Conservation (phyloP, 2,113 vertebrate species). For the Chlorodrepanis virens region DNA sequence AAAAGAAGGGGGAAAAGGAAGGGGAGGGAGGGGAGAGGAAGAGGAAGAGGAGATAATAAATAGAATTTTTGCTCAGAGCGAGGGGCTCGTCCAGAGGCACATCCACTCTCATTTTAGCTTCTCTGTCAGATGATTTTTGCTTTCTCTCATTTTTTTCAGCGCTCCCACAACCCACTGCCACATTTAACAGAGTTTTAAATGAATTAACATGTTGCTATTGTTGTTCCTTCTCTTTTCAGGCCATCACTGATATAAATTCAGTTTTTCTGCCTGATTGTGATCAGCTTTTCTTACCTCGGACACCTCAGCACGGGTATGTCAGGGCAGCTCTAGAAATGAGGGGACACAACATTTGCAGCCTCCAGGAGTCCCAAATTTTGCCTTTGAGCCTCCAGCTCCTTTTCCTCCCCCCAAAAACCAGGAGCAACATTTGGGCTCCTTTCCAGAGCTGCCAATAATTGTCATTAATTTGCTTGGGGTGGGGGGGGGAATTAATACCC, state of each 20-base stretch:
- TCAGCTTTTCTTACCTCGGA: neutral
- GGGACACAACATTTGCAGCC: accelerated
- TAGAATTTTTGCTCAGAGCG: too few species aligned
- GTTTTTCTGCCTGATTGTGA: accelerated
- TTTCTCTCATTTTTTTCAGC: neutral
- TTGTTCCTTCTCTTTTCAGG: neutral
- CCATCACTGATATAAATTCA: accelerated
- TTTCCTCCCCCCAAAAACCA: neutral
- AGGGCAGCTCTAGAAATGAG: accelerated
- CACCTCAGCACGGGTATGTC: accelerated
- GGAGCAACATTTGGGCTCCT: neutral
- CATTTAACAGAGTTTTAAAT: neutral
- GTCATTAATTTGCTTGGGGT: too few species aligned
- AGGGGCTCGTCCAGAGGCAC: neutral
- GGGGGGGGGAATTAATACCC: accelerated
- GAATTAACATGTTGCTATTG: accelerated
- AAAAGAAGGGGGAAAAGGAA: too few species aligned
- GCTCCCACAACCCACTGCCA: accelerated
- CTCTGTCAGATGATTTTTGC: accelerated
- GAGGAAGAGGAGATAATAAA: accelerated
- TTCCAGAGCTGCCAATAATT: neutral
- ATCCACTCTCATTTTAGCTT: accelerated
- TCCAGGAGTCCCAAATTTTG: accelerated
- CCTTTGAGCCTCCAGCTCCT: neutral
- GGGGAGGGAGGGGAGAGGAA: too few species aligned